A percentile compares a stretch with the other conserved stretches of the same genome.
These are phyloP conservation scores for Germaria angustata DNA, from an alignment of 2,888 invertebrate genomes.

Conservation along the genomic window DNA sequence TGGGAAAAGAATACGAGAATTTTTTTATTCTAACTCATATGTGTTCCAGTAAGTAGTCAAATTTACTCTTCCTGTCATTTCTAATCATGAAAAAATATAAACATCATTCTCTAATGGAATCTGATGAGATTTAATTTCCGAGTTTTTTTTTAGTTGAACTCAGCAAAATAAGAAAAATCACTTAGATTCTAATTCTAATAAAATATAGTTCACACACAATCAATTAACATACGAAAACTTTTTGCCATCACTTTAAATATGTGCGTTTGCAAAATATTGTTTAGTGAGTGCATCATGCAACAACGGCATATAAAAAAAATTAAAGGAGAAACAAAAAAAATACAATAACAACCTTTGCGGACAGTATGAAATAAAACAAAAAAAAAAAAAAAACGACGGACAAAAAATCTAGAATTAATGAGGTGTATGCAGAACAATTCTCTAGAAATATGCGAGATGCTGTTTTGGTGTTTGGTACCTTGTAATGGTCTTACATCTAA, in stretches of 20 bases:
- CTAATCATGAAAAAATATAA: too few relatives aligned
- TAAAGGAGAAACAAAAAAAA: constrained; percentile 22
- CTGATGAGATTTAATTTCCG: too few relatives aligned
- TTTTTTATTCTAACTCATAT: too few relatives aligned
- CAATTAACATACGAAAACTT: background rate
- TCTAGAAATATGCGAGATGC: constrained; percentile 62
- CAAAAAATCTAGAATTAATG: constrained; percentile 65
- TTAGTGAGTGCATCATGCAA: constrained; percentile 54
- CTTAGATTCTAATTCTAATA: too few relatives aligned
- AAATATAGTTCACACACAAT: background rate
- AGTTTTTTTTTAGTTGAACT: too few relatives aligned
- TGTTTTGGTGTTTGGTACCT: constrained; percentile 62
- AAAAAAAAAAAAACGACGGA: background rate
- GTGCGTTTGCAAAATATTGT: constrained; percentile 63
- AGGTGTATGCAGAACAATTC: constrained; percentile 68
- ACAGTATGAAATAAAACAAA: constrained; percentile 40
- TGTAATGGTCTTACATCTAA: constrained; percentile 58
- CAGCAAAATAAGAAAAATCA: too few relatives aligned
- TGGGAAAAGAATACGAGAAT: too few relatives aligned
- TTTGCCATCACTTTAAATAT: background rate
- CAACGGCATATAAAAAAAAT: constrained; percentile 50
- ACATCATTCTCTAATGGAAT: too few relatives aligned
- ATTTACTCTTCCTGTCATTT: too few relatives aligned
- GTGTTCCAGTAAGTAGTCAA: too few relatives aligned
- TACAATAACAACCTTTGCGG: constrained; percentile 58